Evolutionary conservation across 92 coral and sea anemone species (phyloP).

Genomic region (Micromussa lordhowensis): DNA sequence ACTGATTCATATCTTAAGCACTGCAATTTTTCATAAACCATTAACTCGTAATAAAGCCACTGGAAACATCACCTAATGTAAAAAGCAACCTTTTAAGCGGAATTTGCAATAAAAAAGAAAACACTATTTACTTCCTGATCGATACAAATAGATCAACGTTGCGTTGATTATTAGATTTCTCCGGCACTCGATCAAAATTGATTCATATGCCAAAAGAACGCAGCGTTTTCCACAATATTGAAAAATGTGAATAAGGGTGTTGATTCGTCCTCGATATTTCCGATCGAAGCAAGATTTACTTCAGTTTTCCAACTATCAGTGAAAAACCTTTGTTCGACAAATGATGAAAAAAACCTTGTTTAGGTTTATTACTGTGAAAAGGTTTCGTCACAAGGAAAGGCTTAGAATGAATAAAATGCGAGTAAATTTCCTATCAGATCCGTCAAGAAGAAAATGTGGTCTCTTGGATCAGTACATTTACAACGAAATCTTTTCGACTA

Average conservation of each 20-base stretch:
- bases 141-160: slow-evolving; percentile 1
- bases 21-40: too few species aligned
- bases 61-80: not conserved
- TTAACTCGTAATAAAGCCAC: too few species aligned
- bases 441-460: too few species aligned
- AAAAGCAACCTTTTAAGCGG: not conserved
- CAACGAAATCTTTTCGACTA: not conserved
- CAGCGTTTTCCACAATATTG: not conserved
- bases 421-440: not conserved
- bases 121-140: not conserved
- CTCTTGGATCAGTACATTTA: not conserved
- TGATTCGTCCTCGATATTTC: not conserved
- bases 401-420: not conserved
- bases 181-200: not conserved
- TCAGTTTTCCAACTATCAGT: not conserved
- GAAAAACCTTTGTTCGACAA: not conserved
- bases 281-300: not conserved
- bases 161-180: not conserved
- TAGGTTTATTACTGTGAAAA: not conserved
- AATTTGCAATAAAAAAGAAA: not conserved
- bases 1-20: not conserved
- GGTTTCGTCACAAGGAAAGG: not conserved
- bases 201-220: not conserved
- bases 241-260: not conserved
- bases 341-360: not conserved